Conservation (phyloP, 2,113 vertebrate genomes). For the Gallinago paraguaiae region DNA sequence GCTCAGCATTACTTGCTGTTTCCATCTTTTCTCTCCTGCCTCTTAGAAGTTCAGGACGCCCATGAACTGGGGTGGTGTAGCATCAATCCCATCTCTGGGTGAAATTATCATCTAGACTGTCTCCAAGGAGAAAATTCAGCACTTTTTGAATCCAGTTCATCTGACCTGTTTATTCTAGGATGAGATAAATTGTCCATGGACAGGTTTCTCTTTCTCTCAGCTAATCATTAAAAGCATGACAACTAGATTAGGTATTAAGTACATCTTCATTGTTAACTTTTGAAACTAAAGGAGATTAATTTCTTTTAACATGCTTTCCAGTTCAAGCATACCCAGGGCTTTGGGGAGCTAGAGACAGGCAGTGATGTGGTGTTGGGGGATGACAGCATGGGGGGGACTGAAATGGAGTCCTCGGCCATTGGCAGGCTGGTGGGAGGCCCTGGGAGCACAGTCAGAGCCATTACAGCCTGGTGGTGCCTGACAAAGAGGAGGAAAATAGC, state of each 20-base stretch:
- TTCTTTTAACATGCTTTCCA: too few species aligned
- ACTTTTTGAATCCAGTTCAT: neutral
- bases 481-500: neutral
- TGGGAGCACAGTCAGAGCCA: neutral
- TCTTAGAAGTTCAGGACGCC: neutral
- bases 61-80: neutral
- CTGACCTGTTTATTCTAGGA: neutral
- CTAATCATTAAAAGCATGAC: neutral
- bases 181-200: neutral
- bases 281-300: too few species aligned
- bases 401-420: neutral
- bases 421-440: neutral
- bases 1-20: neutral
- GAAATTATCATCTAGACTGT: neutral
- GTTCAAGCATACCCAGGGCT: neutral
- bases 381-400: neutral
- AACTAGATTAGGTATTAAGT: neutral
- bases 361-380: neutral
- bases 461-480: neutral
- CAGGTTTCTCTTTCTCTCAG: neutral
- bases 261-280: too few species aligned
- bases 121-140: neutral
- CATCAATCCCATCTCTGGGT: neutral
- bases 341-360: neutral
- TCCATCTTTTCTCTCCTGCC: neutral